Evolutionary conservation across 2,113 vertebrate species (phyloP).

Genomic region (Nymphicus hollandicus): DNA sequence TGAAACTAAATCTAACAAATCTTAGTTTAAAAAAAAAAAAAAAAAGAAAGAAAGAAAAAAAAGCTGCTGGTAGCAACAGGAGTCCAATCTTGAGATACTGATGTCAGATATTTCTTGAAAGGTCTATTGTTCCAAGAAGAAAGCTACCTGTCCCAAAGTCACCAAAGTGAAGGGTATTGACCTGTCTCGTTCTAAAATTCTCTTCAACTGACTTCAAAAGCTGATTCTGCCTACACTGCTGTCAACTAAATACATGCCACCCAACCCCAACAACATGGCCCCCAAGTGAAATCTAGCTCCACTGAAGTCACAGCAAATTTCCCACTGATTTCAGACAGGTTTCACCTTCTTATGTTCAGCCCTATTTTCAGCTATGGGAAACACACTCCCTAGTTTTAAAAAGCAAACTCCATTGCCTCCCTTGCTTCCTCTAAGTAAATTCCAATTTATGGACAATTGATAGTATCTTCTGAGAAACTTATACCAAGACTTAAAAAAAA

Average conservation of each 20-base stretch:
- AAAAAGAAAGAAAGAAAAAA: neutral
- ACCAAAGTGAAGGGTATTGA: neutral
- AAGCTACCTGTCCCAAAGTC: neutral
- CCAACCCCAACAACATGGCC: accelerated
- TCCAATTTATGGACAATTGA: neutral
- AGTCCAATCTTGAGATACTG: neutral
- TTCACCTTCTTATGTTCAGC: neutral
- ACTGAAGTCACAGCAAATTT: neutral
- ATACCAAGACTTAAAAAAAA: neutral
- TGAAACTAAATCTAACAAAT: neutral
- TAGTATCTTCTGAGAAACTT: slow-evolving; percentile 7
- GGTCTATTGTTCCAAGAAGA: neutral
- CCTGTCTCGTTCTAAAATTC: neutral
- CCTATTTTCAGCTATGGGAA: slow-evolving; percentile 16
- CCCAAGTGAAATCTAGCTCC: neutral
- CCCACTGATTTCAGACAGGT: neutral
- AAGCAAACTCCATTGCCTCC: neutral
- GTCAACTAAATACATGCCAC: neutral
- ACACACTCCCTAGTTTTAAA: neutral
- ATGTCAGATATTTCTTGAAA: neutral
- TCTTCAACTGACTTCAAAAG: neutral
- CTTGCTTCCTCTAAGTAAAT: neutral
- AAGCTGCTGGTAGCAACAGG: neutral
- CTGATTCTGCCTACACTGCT: neutral
- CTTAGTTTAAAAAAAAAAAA: neutral